Percentiles rank a stretch among this genome's conserved stretches.
Conservation (phyloP, 2,797 vertebrate genomes). For the Chelidonichthys spinosus region DNA sequence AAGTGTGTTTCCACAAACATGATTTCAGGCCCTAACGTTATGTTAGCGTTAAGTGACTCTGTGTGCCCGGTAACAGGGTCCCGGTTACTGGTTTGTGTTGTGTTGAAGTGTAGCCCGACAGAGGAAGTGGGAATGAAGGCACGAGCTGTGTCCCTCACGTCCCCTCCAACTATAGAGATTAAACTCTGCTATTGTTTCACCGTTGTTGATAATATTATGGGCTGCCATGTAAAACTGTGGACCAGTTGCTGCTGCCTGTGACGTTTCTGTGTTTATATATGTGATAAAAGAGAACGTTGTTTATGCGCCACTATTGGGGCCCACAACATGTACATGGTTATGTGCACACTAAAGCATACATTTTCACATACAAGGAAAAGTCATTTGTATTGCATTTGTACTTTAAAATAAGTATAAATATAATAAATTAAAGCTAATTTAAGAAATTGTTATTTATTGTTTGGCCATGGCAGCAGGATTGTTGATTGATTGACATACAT, state of each 20-base stretch:
- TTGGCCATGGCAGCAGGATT: neutral
- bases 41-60: no score
- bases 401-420: no score
- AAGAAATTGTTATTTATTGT: neutral
- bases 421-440: neutral
- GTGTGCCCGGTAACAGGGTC: neutral
- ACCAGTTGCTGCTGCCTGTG: no score
- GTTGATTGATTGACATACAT: neutral
- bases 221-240: no score
- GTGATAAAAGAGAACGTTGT: neutral
- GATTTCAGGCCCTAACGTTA: neutral
- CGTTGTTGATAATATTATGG: neutral
- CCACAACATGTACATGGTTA: neutral
- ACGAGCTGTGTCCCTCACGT: neutral
- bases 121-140: neutral
- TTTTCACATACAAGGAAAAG: neutral
- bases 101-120: neutral
- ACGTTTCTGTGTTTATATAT: neutral
- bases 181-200: fast-evolving
- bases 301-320: fast-evolving
- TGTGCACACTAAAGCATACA: neutral
- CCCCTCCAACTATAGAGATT: neutral
- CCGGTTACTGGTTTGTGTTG: neutral
- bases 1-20: slow-evolving; percentile 1
- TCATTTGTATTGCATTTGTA: no score